A percentile compares a stretch with the other conserved stretches of the same genome.
phyloP scores from a whole-genome alignment of 2,797 vertebrate species.

The Sebastiscus albofasciatus region DNA sequence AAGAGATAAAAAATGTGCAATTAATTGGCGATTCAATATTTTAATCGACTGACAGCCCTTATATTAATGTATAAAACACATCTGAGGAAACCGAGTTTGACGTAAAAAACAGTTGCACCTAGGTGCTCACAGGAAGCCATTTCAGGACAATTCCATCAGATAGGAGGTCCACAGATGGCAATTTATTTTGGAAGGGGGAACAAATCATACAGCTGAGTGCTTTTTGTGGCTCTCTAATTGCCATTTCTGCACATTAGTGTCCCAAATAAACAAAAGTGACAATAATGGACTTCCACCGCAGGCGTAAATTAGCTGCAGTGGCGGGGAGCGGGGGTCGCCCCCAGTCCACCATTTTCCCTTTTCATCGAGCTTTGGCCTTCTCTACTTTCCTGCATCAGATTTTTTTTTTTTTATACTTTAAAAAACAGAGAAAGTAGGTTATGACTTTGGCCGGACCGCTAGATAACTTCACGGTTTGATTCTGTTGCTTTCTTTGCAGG shows the following conservation, averaged over 20 bases:
- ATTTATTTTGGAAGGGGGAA: constrained; percentile 32
- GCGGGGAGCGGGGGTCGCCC: constrained; percentile 4
- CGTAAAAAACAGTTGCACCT: constrained; percentile 1
- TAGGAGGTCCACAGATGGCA: constrained; percentile 40
- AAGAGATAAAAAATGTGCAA: too few species aligned
- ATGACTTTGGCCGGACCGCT: not conserved
- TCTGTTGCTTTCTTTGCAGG: not conserved
- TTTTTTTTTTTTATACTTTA: not conserved
- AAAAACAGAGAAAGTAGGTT: not conserved
- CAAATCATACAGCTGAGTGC: constrained; percentile 50
- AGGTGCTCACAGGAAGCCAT: constrained; percentile 22
- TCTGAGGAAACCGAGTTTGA: not conserved
- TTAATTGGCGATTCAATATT: too few species aligned
- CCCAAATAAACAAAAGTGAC: constrained; percentile 65
- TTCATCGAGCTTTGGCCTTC: constrained; percentile 8
- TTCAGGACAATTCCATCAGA: constrained; percentile 44
- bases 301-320: constrained; percentile 48
- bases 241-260: constrained; percentile 61
- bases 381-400: constrained; percentile 2
- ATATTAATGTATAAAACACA: not conserved
- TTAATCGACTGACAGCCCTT: too few species aligned
- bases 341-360: constrained; percentile 2
- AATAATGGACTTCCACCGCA: constrained; percentile 53
- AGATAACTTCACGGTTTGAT: not conserved
- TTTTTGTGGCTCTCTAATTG: constrained; percentile 55